Base-by-base conservation (phyloP, 2,888 invertebrate species). In the Scotopteryx bipunctaria region DNA sequence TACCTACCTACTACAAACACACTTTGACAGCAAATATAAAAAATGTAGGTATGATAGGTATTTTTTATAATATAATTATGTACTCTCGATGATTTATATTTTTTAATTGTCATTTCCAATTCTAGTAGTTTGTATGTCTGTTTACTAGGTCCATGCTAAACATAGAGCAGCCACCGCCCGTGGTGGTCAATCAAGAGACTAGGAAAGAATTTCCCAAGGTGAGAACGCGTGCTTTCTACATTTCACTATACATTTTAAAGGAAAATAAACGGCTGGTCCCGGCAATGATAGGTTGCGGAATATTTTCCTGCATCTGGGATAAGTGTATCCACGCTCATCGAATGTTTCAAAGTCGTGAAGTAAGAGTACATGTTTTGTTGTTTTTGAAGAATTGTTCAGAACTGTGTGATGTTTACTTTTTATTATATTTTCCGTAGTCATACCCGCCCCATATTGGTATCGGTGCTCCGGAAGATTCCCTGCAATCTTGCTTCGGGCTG, bases 391-490 rank as follows among this genome's bases (percentile, higher is more conserved):
- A n/a, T n/a, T n/a, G n/a, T n/a, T n/a, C n/a, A n/a, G n/a, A n/a
- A 3, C 9, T 25, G 19, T 16, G 8, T 8, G 16, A 16, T 32
- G 15, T n/a, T 19, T 15, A 2, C 11, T 35, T 19, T 2, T 15
- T 14, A 19, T 17, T 36, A 5, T 9, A n/a, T 31, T 38, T 8
- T 48, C 45, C 58, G 38, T 73, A 89, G 87, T 72, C 67, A 17
- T 78, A 91, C 52, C 92, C 94, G 11, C 94, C 96, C 0, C 95
- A 95, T 55, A 94, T 94, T 67, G 94, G 94, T 2, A 92, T 95
- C 61, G 96, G 96, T 1, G 90, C 94, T 8, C 92, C 95, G 1
- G 96, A 96, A 76, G 96, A 97, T 73, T 94, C 95, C 0, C 77
- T 95, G 19, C 93, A 94, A 69, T 94, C 94, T 13, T 95, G 95